phyloP scores from a whole-genome alignment of 2,888 invertebrate genomes.

The Mechanitis messenoides region DNA sequence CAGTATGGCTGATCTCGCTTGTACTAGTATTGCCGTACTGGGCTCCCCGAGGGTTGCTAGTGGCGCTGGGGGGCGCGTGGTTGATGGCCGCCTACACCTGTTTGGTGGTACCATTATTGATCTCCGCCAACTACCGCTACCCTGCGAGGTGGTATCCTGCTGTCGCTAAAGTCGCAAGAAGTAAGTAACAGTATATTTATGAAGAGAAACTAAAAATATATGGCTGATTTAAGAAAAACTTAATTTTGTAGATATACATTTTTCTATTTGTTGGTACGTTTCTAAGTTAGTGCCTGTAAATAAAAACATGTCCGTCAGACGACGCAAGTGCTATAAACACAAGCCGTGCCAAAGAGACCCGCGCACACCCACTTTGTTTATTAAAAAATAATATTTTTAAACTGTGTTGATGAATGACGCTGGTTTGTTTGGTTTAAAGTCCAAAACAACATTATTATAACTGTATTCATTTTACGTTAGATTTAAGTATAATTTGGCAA shows the following conservation, averaged over 20 bases:
- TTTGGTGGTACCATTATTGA: constrained; percentile 80
- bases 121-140: constrained; percentile 82
- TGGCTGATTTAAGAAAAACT: no score
- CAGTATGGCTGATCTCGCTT: constrained; percentile 82
- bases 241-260: neutral
- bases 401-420: neutral
- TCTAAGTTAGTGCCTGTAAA: neutral
- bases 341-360: constrained; percentile 57
- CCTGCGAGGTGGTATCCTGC: constrained; percentile 79
- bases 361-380: constrained; percentile 41
- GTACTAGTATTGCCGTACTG: constrained; percentile 81
- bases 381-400: constrained; percentile 12
- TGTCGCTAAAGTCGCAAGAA: constrained; percentile 72
- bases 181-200: constrained; percentile 49
- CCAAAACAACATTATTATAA: neutral
- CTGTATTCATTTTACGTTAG: neutral
- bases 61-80: constrained; percentile 78
- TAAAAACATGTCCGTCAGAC: constrained; percentile 6
- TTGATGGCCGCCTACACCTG: constrained; percentile 81
- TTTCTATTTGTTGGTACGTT: constrained; percentile 2
- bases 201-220: neutral
- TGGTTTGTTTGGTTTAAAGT: neutral
- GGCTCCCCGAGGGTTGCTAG: constrained; percentile 77
- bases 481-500: neutral
- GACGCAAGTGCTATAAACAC: constrained; percentile 20